These are phyloP conservation scores for Polyommatus icarus DNA, from an alignment of 2,888 invertebrate species.

Conservation along the genomic window DNA sequence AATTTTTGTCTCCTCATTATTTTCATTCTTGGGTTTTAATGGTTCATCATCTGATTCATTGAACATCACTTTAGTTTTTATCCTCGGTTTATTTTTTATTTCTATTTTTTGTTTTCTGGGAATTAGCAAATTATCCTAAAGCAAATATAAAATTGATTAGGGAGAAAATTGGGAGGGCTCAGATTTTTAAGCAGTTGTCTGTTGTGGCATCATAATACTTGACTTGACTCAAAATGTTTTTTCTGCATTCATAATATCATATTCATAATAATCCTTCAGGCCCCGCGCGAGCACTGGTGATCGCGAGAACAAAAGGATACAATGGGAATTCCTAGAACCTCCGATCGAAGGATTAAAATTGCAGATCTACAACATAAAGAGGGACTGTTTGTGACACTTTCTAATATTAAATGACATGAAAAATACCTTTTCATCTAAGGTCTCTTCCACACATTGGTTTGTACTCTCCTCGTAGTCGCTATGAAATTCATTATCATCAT, in stretches of 20 bases:
- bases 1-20: conserved; percentile 19
- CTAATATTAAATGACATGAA: no score
- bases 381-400: no score
- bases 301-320: no score
- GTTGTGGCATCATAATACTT: no score
- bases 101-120: conserved; percentile 42
- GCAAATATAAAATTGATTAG: background rate
- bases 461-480: background rate
- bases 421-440: background rate
- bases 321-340: no score
- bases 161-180: no score
- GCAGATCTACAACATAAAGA: no score
- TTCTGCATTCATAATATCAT: no score
- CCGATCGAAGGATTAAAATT: no score
- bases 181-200: background rate
- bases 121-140: conserved; percentile 18
- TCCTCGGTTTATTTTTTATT: conserved; percentile 38
- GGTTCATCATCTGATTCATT: conserved; percentile 67
- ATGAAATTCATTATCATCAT: background rate
- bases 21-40: conserved; percentile 45
- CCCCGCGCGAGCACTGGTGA: no score
- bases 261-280: no score
- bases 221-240: no score
- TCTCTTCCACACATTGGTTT: background rate
- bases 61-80: conserved; percentile 47